Conservation (phyloP, 1,140 invertebrate genomes). For the Cyclina sinensis region DNA sequence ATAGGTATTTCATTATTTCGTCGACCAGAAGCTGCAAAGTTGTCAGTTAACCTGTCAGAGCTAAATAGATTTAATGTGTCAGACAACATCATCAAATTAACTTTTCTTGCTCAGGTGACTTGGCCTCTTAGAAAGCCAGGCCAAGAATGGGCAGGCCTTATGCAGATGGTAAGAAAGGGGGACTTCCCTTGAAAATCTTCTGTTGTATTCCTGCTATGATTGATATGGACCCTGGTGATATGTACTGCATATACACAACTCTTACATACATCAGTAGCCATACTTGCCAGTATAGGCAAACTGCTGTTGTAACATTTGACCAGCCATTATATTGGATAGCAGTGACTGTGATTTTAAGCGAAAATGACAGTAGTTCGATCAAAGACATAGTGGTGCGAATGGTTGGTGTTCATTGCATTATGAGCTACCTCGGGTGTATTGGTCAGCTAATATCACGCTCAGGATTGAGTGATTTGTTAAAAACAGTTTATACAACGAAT, state of each 20-base stretch:
- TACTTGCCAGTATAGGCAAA: slow-evolving; percentile 52
- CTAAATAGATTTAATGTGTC: background rate
- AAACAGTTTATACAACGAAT: slow-evolving; percentile 64
- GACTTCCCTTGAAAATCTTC: slow-evolving; percentile 71
- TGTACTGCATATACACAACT: slow-evolving; percentile 55
- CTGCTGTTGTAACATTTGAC: slow-evolving; percentile 75
- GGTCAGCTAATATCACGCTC: slow-evolving; percentile 72
- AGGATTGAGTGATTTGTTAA: slow-evolving; percentile 70
- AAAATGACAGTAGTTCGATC: slow-evolving; percentile 30
- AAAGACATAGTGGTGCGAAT: background rate
- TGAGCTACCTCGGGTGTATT: slow-evolving; percentile 75
- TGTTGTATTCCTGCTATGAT: slow-evolving; percentile 25
- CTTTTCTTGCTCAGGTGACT: background rate
- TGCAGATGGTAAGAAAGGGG: slow-evolving; percentile 62
- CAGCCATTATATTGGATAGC: slow-evolving; percentile 77
- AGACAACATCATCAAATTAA: background rate
- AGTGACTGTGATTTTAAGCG: slow-evolving; percentile 55
- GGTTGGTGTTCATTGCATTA: slow-evolving; percentile 68
- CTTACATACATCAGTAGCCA: slow-evolving; percentile 29
- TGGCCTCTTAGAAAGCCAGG: slow-evolving; percentile 2
- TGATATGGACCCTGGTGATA: slow-evolving; percentile 76
- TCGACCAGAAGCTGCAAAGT: background rate
- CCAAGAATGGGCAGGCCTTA: slow-evolving; percentile 45
- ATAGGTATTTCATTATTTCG: background rate
- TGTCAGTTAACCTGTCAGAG: background rate